These are phyloP conservation scores for Onthophagus taurus DNA, from an alignment of 1,140 invertebrate species.

Conservation along the genomic window DNA sequence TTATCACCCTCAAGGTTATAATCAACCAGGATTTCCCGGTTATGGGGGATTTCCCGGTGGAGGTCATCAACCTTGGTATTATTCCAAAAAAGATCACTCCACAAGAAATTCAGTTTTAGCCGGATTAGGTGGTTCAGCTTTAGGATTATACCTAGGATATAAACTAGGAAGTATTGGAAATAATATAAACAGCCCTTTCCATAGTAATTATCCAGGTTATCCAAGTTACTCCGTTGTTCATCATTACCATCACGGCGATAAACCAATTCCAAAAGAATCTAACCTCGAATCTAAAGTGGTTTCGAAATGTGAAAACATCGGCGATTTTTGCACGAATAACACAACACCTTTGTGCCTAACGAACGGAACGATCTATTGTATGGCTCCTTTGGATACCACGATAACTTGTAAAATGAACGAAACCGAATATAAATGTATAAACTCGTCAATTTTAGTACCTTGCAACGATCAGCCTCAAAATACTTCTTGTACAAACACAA, in stretches of 20 bases:
- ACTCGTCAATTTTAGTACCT: slow-evolving; percentile 3
- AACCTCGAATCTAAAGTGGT: not conserved
- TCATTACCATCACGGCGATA: slow-evolving; percentile 11
- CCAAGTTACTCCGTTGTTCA: slow-evolving; percentile 3
- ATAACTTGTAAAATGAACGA: not conserved
- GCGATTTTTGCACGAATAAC: not conserved
- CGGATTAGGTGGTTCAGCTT: not conserved
- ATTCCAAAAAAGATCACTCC: slow-evolving; percentile 2
- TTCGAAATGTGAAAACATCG: not conserved
- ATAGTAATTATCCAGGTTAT: not conserved
- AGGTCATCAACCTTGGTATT: not conserved
- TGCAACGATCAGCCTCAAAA: slow-evolving; percentile 1
- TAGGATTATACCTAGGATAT: not conserved
- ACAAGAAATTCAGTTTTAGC: slow-evolving; percentile 3
- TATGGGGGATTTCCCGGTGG: not conserved
- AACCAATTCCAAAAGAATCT: slow-evolving; percentile 4
- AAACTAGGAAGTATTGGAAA: not conserved
- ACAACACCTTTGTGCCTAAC: slow-evolving; percentile 2
- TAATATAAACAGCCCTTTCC: not conserved
- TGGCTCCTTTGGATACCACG: not conserved
- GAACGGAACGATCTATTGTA: not conserved
- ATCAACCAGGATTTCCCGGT: not conserved
- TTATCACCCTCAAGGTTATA: not conserved
- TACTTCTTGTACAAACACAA: slow-evolving; percentile 4
- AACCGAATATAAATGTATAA: slow-evolving; percentile 4